A percentile compares a stretch with the other conserved stretches of the same genome.
Evolutionary conservation across 2,888 invertebrate genomes (phyloP).

Genomic region (Halictus ligatus): DNA sequence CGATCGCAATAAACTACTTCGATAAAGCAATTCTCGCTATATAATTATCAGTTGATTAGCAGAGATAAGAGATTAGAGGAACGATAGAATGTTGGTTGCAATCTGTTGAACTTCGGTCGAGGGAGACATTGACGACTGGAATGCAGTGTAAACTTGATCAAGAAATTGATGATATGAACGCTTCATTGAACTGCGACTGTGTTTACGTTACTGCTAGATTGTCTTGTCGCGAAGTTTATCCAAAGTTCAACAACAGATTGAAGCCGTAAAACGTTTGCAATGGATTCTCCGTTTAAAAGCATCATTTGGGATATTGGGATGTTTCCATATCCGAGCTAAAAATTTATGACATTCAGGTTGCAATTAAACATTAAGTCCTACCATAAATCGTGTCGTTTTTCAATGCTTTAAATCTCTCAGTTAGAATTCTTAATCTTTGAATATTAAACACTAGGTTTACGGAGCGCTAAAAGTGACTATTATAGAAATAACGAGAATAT

Average conservation of each 20-base stretch:
- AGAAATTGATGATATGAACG: background rate
- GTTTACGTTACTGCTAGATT: conserved; percentile 1
- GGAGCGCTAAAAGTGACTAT: too few relatives aligned
- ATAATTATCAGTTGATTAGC: background rate
- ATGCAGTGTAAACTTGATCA: background rate
- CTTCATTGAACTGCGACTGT: background rate
- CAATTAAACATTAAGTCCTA: background rate
- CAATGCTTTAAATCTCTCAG: too few relatives aligned
- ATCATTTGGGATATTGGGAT: background rate
- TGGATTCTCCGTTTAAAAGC: background rate
- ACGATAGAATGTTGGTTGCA: background rate
- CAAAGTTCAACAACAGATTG: conserved; percentile 7
- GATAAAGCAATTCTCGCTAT: background rate
- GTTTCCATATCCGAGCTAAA: background rate
- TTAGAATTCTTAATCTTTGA: too few relatives aligned
- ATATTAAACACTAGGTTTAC: too few relatives aligned
- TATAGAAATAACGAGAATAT: too few relatives aligned
- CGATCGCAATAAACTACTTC: background rate
- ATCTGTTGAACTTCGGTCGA: background rate
- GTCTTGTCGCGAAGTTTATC: background rate
- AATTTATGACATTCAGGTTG: background rate
- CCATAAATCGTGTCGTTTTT: too few relatives aligned
- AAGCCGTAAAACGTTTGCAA: background rate
- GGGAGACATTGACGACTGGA: background rate
- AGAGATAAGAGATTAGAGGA: background rate